Base-by-base conservation (phyloP, 2,797 vertebrate species). In the Tinamus major region DNA sequence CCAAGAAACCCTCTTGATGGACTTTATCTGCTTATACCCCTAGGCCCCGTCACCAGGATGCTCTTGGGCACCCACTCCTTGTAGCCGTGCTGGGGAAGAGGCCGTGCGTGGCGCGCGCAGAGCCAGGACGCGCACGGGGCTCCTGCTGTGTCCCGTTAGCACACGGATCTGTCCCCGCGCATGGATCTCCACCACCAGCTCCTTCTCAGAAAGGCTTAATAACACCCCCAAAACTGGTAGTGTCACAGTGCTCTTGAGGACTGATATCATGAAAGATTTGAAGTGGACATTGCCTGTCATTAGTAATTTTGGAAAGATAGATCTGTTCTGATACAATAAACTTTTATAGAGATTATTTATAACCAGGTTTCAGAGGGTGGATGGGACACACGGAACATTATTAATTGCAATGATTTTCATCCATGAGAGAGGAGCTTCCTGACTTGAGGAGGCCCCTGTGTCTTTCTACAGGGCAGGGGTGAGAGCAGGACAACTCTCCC, bases 1-100 rank as follows among this genome's bases (percentile, higher is more conserved):
- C 26, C 37, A 68, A 82, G 56, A 84, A 75, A 69, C 24, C 11
- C 13, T 78, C 67, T 44, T 37, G 5, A 9, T 29, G 31, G 81
- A 59, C 23, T 62, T 61, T 2, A 37, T 55, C 70, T 71, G 5
- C 87, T 86, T 89, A 39, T 51, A 67, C 33, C 49, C 82, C 24
- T 23, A 11, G 10, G 44, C 35, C 71, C 75, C 91, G 79, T 23
- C 49, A 79, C 13, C 21, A 35, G 67, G 68, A 89, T 78, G 49
- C 46, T 85, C 35, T 84, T 61, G 51, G 74, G 74, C 74, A 42
- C 27, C 44, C 86, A 46, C 79, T 33, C 48, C 41, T 42, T 68
- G 64, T 53, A 81, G 69, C 72, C 0, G 9, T 81, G 70, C 0
- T 13, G 39, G 39, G 4, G 11, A 12, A 4, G 39, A 13, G 13